phyloP scores from a whole-genome alignment of 1,140 invertebrate genomes.

The Drosophila prosaltans region DNA sequence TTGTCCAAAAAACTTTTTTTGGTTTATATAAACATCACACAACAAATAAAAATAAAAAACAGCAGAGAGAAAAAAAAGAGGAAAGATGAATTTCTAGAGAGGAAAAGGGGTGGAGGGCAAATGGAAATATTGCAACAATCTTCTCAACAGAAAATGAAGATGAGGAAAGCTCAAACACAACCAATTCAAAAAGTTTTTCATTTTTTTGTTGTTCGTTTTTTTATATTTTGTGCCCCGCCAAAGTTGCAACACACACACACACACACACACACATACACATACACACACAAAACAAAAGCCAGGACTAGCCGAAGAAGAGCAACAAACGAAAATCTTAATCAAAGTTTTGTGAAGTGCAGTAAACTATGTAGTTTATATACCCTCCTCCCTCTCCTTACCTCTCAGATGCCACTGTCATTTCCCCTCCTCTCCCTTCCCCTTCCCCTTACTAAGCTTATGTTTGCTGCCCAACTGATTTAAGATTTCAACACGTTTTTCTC shows the following conservation, averaged over 20 bases:
- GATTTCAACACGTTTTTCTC: slow-evolving; percentile 45
- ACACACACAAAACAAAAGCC: slow-evolving; percentile 34
- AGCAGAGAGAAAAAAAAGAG: background rate
- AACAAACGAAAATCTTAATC: slow-evolving; percentile 80
- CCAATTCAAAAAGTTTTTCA: slow-evolving; percentile 56
- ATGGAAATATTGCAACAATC: slow-evolving; percentile 24
- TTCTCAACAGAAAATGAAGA: slow-evolving; percentile 8
- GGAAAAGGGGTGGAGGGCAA: background rate
- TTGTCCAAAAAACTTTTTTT: background rate
- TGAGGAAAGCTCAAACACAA: slow-evolving; percentile 36
- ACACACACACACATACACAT: slow-evolving; percentile 34
- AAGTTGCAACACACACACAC: slow-evolving; percentile 40
- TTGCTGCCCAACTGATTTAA: slow-evolving; percentile 53
- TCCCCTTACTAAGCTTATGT: background rate
- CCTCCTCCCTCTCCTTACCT: slow-evolving; percentile 14
- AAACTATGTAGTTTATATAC: slow-evolving; percentile 73
- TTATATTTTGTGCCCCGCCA: background rate
- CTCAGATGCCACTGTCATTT: background rate
- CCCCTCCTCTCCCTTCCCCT: background rate
- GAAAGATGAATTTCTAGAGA: background rate
- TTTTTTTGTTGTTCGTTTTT: slow-evolving; percentile 9
- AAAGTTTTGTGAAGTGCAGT: slow-evolving; percentile 79
- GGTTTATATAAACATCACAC: slow-evolving; percentile 34
- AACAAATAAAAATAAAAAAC: background rate
- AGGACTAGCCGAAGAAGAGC: slow-evolving; percentile 35